phyloP scores from a whole-genome alignment of 2,888 invertebrate species.

The Cephus nigrinus region DNA sequence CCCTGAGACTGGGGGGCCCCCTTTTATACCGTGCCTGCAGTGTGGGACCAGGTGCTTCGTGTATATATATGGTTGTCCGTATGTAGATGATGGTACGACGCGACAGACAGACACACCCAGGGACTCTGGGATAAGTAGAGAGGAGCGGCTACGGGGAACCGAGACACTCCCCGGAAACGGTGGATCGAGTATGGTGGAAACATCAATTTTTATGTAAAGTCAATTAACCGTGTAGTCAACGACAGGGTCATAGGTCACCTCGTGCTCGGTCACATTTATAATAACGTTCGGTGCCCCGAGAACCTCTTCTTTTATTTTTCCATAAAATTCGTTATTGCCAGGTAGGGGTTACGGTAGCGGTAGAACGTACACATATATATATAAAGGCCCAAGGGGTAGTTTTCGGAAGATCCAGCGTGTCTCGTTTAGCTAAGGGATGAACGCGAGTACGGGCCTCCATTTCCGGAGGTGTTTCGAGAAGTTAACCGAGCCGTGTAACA shows the following conservation, averaged over 20 bases:
- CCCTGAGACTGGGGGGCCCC: neutral
- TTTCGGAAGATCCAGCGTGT: neutral
- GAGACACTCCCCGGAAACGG: slow-evolving; percentile 32
- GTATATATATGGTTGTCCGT: neutral
- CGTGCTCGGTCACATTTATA: neutral
- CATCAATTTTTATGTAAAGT: neutral
- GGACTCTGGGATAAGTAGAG: neutral
- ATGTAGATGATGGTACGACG: neutral
- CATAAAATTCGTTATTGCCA: neutral
- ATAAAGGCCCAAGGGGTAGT: neutral
- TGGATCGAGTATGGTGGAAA: neutral
- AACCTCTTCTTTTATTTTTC: neutral
- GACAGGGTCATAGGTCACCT: neutral
- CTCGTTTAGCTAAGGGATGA: neutral
- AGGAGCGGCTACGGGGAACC: slow-evolving; percentile 20
- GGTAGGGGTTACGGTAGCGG: neutral
- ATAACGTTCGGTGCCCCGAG: neutral
- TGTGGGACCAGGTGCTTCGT: neutral
- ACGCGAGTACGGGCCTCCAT: neutral
- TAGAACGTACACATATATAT: neutral
- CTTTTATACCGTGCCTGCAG: neutral
- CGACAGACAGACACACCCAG: neutral
- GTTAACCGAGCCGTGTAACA: neutral
- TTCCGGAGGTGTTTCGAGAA: neutral
- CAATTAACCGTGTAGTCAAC: neutral